Evolutionary conservation across 2,888 invertebrate species (phyloP).

Genomic region (Agonopterix arenella): DNA sequence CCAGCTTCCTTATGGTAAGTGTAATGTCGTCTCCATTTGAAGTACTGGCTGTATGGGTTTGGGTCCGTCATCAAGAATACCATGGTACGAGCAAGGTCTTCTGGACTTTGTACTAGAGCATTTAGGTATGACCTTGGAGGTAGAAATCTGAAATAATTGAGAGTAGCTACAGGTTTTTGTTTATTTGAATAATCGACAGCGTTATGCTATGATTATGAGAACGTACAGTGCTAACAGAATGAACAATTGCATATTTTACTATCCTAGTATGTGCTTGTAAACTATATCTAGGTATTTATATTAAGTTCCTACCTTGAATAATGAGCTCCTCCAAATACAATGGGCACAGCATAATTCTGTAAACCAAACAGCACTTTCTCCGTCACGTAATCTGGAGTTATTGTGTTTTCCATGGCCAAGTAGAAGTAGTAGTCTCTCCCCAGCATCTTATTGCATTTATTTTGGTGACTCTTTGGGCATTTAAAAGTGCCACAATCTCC

Average conservation of each 20-base stretch:
- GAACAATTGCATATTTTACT: too few species aligned
- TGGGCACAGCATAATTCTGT: slow-evolving; percentile 79
- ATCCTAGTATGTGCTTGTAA: too few species aligned
- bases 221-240: too few species aligned
- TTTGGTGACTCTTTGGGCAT: slow-evolving; percentile 32
- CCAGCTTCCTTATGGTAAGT: slow-evolving; percentile 28
- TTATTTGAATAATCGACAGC: too few species aligned
- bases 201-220: too few species aligned
- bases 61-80: slow-evolving; percentile 31
- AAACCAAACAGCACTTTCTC: slow-evolving; percentile 79
- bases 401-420: slow-evolving; percentile 83
- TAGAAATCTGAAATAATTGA: slow-evolving; percentile 41
- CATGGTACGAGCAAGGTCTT: slow-evolving; percentile 37
- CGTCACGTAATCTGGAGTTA: slow-evolving; percentile 73
- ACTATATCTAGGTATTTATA: background rate
- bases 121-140: slow-evolving; percentile 58
- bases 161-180: too few species aligned
- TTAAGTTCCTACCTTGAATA: slow-evolving; percentile 60
- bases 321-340: slow-evolving; percentile 82
- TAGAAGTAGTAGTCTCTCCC: slow-evolving; percentile 83
- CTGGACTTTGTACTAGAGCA: slow-evolving; percentile 23
- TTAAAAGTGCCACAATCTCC: slow-evolving; percentile 65
- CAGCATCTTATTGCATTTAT: slow-evolving; percentile 42
- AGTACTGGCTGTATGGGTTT: slow-evolving; percentile 35
- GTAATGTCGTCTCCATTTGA: slow-evolving; percentile 44